Evolutionary conservation across 2,888 invertebrate species (phyloP), one percentile per base, ranked within the genome.

Genomic region (Blastobasis lacticolella): DNA sequence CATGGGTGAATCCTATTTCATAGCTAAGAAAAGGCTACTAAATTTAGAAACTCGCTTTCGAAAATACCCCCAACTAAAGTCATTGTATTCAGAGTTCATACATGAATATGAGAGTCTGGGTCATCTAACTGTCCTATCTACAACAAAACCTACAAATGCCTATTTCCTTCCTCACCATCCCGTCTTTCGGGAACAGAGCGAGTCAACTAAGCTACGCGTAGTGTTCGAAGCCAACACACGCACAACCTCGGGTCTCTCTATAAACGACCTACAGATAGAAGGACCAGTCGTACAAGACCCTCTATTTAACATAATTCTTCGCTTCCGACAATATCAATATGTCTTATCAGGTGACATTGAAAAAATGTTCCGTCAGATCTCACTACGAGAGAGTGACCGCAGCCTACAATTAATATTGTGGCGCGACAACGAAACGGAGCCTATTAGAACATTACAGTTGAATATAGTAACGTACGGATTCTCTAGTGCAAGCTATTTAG

Each of bases 391-490:
- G 37, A 7, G 7, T 10, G 50, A 49, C 40, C 42, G 53, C n/a
- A 42, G 54, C 36, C 43, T 55, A 46, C 53, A 54, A 10, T 10
- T 56, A 1, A 52, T 55, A 6, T 37, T 55, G 37, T 55, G 53
- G 57, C 42, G 57, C 37, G 51, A 54, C 6, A 7, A 50, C 7
- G 40, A 46, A 4, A 6, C 23, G 0, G 1, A 40, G 10, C 50
- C 50, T 9, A 44, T 54, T 9, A 42, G 48, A 10, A 52, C 54
- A 1, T 63, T 56, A 45, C 51, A 59, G 9, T n/a, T 65, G 0
- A 59, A 59, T 44, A 64, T 62, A 4, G 63, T 70, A 9, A 69
- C 63, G 5, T 71, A 70, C 6, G 42, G 42, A 1, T 42, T 42
- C 9, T 5, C 42, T 5, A 42, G 54, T 37, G 52, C 55, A 4